Evolutionary conservation across 2,888 invertebrate genomes (phyloP).

Genomic region (Phengaris alcon): DNA sequence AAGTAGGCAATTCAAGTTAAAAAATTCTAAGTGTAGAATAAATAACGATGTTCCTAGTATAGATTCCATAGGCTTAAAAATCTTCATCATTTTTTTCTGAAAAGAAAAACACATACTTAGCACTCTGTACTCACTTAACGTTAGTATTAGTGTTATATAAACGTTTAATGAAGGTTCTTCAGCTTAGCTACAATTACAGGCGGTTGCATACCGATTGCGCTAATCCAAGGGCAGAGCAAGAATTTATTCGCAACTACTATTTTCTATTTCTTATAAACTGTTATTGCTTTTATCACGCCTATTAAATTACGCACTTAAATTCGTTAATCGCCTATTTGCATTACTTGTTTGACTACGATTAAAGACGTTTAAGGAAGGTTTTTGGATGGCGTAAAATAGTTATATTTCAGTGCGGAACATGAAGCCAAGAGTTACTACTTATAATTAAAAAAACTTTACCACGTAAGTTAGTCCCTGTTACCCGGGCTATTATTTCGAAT

Average conservation of each 20-base stretch:
- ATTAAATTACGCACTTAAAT: neutral
- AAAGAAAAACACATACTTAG: no score
- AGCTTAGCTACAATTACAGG: neutral
- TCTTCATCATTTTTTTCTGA: no score
- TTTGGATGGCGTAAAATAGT: neutral
- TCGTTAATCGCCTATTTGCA: neutral
- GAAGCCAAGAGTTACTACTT: neutral
- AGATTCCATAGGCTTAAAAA: no score
- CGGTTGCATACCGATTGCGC: neutral
- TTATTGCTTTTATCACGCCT: constrained; percentile 13
- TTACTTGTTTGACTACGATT: neutral
- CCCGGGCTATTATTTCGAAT: no score
- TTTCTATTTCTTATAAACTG: neutral
- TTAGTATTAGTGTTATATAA: neutral
- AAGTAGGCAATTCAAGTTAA: no score
- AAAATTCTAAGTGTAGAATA: no score
- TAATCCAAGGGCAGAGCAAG: neutral
- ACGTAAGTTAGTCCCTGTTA: no score
- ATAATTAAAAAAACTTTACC: no score
- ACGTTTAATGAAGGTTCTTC: constrained; percentile 28
- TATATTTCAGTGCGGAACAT: neutral
- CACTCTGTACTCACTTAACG: no score
- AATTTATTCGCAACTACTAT: constrained; percentile 11
- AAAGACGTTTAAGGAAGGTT: neutral
- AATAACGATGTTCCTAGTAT: no score